Conservation (phyloP, 1,140 invertebrate species). For the Formica exsecta region DNA sequence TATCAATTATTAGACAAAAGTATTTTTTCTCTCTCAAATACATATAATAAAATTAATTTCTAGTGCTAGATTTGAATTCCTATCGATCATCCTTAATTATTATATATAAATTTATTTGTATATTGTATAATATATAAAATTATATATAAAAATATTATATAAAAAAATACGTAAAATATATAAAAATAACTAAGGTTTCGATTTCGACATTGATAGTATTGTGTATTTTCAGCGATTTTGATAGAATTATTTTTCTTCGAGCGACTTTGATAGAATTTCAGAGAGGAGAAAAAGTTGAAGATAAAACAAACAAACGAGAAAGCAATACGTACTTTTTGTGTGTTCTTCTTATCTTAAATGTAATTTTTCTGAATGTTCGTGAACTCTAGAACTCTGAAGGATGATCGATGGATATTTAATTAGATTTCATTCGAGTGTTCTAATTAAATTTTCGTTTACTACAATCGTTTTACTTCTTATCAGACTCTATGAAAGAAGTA, state of each 20-base stretch:
- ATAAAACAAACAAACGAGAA: not conserved
- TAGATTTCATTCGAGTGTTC: slow-evolving; percentile 3
- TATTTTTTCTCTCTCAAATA: no score
- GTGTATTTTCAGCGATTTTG: not conserved
- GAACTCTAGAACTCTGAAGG: not conserved
- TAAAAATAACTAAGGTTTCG: no score
- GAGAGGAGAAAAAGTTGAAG: not conserved
- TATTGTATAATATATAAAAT: no score
- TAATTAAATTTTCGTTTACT: slow-evolving; percentile 31
- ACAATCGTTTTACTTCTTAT: slow-evolving; percentile 15
- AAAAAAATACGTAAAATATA: no score
- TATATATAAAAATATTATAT: no score
- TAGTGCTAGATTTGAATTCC: not conserved
- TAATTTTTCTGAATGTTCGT: not conserved
- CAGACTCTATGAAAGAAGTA: not conserved
- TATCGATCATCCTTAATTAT: slow-evolving; percentile 32
- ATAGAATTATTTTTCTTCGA: slow-evolving; percentile 1
- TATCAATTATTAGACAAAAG: not conserved
- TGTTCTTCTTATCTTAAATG: not conserved
- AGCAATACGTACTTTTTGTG: not conserved
- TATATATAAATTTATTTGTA: no score
- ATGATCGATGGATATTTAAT: slow-evolving; percentile 30
- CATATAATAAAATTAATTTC: not conserved
- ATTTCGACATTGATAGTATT: not conserved
- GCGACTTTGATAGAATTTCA: slow-evolving; percentile 4